Conservation (phyloP, 2,888 invertebrate species). For the Oasisia sp. region DNA sequence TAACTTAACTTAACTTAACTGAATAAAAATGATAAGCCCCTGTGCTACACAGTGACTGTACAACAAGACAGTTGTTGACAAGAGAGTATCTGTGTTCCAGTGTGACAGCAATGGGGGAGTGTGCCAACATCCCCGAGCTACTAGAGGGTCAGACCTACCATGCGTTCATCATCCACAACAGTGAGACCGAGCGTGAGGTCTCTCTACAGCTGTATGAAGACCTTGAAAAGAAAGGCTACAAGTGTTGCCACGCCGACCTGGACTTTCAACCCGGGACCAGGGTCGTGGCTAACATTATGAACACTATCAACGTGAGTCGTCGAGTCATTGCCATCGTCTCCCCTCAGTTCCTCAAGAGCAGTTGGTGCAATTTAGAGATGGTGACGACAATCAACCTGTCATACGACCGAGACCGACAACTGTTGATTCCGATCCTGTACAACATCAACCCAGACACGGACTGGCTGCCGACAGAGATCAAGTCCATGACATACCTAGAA, state of each 20-base stretch:
- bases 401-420: background rate
- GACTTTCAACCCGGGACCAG: slow-evolving; percentile 41
- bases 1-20: too few species aligned
- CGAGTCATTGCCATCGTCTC: slow-evolving; percentile 87
- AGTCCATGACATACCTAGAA: background rate
- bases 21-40: too few species aligned
- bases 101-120: background rate
- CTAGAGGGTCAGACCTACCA: slow-evolving; percentile 25
- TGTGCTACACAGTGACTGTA: too few species aligned
- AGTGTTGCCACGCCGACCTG: slow-evolving; percentile 26
- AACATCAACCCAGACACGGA: slow-evolving; percentile 17
- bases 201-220: background rate
- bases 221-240: slow-evolving; percentile 24
- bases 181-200: slow-evolving; percentile 21
- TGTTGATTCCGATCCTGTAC: slow-evolving; percentile 23
- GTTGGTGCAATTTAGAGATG: slow-evolving; percentile 74
- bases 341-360: slow-evolving; percentile 87
- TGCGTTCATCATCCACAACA: slow-evolving; percentile 34
- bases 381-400: background rate
- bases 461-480: background rate
- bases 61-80: too few species aligned
- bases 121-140: slow-evolving; percentile 17
- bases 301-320: slow-evolving; percentile 84
- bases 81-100: too few species aligned
- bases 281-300: slow-evolving; percentile 85